These are phyloP conservation scores for Cynodonichthys magdalenae DNA, from an alignment of 2,797 vertebrate genomes.

Conservation along the genomic window DNA sequence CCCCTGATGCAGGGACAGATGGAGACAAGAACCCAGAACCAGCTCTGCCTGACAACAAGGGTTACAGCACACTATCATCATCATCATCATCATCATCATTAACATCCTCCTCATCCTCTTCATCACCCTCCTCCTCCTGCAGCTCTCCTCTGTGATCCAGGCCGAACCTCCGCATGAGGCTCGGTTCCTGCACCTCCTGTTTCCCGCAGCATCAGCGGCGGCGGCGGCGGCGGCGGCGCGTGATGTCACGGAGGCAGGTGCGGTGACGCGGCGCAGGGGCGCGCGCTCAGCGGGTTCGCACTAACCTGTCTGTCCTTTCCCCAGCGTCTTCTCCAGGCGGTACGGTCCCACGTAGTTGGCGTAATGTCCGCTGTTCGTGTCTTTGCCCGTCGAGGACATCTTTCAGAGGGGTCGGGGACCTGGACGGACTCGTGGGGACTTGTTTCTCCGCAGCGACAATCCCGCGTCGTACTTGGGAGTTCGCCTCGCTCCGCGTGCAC, in stretches of 20 bases:
- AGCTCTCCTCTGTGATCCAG: slow-evolving; percentile 5
- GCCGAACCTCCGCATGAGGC: slow-evolving; percentile 37
- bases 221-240: slow-evolving; percentile 1
- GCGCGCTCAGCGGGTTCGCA: slow-evolving; percentile 39
- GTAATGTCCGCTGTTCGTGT: slow-evolving; percentile 93
- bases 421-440: slow-evolving; percentile 2
- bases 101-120: too few relatives aligned
- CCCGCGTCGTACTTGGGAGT: slow-evolving; percentile 63
- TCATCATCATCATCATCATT: slow-evolving; percentile 8
- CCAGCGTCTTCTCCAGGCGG: too few relatives aligned
- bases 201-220: slow-evolving; percentile 13
- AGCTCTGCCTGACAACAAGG: slow-evolving; percentile 74
- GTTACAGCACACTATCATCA: slow-evolving; percentile 63
- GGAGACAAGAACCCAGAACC: slow-evolving; percentile 54
- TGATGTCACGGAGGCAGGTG: slow-evolving; percentile 37
- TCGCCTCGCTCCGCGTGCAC: slow-evolving; percentile 39
- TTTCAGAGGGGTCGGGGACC: slow-evolving; percentile 23
- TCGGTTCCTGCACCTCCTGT: slow-evolving; percentile 6
- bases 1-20: slow-evolving; percentile 51
- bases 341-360: slow-evolving; percentile 99
- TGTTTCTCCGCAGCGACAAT: slow-evolving; percentile 24
- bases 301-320: slow-evolving; percentile 99
- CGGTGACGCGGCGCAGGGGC: slow-evolving; percentile 36
- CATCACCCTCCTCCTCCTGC: too few relatives aligned
- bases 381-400: slow-evolving; percentile 95